Evolutionary conservation across 2,797 vertebrate species (phyloP), one percentile per base, ranked within the genome.

Genomic region (Simalia tracyae): DNA sequence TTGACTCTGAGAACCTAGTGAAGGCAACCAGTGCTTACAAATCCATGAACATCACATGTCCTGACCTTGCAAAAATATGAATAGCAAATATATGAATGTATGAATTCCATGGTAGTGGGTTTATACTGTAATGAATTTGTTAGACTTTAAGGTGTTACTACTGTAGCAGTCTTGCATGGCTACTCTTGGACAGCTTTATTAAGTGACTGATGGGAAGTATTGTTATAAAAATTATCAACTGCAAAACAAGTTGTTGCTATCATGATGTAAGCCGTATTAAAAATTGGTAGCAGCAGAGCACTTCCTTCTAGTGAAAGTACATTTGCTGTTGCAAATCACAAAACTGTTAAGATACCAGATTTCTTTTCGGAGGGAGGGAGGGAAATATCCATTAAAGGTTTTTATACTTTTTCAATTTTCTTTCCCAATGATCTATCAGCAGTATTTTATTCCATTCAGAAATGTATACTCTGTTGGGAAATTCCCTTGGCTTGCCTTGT

Each of bases 391-490:
- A 84, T 42, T 84, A 19, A 84, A 64, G 15, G 57, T 24, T 89
- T 88, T 88, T 87, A 85, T 31, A 0, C 6, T 11, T 26, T 90
- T 84, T 68, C 50, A 26, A 4, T 31, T 68, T 91, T 61, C 85
- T 87, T 94, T 26, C 1, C 84, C 50, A 86, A 7, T 7, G 0
- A 94, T 94, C 76, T 86, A 87, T 84, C 87, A 64, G 0, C 68
- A 86, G 12, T 2, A 0, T 94, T 81, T 95, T 92, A 85, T 94
- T 93, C 90, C 89, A 96, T 96, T 9, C 97, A 99, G 98, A 98
- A 96, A 98, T 97, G 56, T 98, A 99, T 92, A 98, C 98, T 28
- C 96, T 98, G 90, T 93, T 98, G 94, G 99, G 99, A 84, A 99
- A 99, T 87, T 97, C 98, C 72, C 97, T 98, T 0, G 98, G 98